Percentiles rank a stretch among this genome's conserved stretches.
Conservation (phyloP, 2,113 vertebrate species). For the Tricholaema leucomelas region DNA sequence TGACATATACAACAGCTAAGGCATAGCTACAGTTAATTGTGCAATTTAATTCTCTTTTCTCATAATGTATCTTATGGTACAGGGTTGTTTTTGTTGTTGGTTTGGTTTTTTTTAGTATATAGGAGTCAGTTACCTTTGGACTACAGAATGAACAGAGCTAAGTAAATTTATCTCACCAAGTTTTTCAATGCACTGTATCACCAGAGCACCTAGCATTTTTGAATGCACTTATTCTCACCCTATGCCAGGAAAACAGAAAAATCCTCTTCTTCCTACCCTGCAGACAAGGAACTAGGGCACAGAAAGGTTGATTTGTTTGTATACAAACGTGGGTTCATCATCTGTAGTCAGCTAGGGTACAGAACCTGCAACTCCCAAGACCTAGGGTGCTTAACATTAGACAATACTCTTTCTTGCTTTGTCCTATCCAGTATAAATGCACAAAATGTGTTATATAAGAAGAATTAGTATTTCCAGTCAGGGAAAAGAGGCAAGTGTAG, state of each 20-base stretch:
- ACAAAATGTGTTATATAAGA: neutral
- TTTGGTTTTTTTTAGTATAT: neutral
- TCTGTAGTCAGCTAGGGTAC: neutral
- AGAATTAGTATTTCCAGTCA: neutral
- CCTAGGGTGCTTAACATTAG: neutral
- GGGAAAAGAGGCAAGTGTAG: neutral
- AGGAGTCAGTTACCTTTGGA: neutral
- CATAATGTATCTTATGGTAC: neutral
- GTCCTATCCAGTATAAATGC: neutral
- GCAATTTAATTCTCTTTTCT: constrained; percentile 3
- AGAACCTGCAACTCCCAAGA: neutral
- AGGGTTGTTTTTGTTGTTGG: neutral
- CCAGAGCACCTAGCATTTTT: neutral
- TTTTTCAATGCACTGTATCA: neutral
- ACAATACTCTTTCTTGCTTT: neutral
- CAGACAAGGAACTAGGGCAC: neutral
- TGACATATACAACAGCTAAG: neutral
- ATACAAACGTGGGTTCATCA: neutral
- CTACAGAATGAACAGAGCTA: neutral
- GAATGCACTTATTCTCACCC: neutral
- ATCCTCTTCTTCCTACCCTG: neutral
- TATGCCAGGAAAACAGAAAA: neutral
- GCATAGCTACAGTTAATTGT: neutral
- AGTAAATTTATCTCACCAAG: neutral
- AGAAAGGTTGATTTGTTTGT: neutral